phyloP scores from a whole-genome alignment of 2,888 invertebrate species.

The Tachina lurida region DNA sequence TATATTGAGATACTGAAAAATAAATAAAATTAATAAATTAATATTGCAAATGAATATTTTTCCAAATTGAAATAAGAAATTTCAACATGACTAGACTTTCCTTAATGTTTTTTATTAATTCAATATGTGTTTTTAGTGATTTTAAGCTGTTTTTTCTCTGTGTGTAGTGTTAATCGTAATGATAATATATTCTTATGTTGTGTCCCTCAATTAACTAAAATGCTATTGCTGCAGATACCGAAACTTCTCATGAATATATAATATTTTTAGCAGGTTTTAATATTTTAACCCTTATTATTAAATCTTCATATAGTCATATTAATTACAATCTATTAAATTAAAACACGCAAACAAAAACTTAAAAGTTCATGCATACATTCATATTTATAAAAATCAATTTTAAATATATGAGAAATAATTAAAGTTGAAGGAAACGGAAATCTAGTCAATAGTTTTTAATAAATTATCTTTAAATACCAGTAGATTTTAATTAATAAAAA shows the following conservation, averaged over 20 bases:
- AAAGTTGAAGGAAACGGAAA: conserved; percentile 6
- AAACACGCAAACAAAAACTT: neutral
- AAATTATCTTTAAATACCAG: conserved; percentile 57
- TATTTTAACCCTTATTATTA: neutral
- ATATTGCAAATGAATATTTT: too few relatives aligned
- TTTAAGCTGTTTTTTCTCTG: too few relatives aligned
- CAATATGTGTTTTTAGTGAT: too few relatives aligned
- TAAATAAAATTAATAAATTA: too few relatives aligned
- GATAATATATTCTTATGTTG: neutral
- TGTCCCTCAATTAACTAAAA: neutral
- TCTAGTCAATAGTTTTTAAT: conserved; percentile 66
- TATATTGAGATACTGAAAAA: too few relatives aligned
- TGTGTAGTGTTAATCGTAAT: too few relatives aligned
- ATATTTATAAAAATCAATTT: neutral
- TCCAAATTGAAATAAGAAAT: too few relatives aligned
- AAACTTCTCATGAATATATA: neutral
- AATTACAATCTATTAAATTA: neutral
- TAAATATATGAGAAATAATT: conserved; percentile 4
- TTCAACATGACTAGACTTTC: too few relatives aligned
- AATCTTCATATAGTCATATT: neutral
- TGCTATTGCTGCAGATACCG: neutral
- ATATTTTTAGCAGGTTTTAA: neutral
- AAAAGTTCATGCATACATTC: neutral
- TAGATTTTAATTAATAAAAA: conserved; percentile 63
- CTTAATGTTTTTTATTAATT: too few relatives aligned